Conservation (phyloP, 2,797 vertebrate species). For the Thripadectes ignobilis region DNA sequence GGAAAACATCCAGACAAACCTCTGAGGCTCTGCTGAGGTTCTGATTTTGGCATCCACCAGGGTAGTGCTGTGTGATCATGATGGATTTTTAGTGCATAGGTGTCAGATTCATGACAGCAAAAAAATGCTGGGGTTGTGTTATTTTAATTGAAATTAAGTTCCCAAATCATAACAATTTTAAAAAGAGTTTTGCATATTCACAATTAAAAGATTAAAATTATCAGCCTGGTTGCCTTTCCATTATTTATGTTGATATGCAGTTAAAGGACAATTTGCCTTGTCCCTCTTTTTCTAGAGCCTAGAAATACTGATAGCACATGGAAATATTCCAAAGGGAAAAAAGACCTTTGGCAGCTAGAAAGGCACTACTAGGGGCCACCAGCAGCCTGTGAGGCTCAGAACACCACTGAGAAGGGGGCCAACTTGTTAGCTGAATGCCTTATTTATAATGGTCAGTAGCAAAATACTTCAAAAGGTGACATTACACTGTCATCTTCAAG, state of each 20-base stretch:
- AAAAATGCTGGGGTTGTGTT: not conserved
- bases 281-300: not conserved
- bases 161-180: not conserved
- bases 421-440: not conserved
- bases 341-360: not conserved
- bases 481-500: not conserved
- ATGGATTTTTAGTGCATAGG: not conserved
- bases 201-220: not conserved
- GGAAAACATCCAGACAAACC: slow-evolving; percentile 30
- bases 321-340: not conserved
- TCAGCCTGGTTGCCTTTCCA: not conserved
- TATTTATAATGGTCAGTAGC: not conserved
- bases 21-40: not conserved
- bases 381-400: not conserved
- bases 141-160: not conserved
- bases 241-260: not conserved
- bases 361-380: not conserved
- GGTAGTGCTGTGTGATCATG: not conserved
- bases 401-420: not conserved
- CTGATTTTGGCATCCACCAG: not conserved
- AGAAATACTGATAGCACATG: not conserved
- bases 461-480: not conserved
- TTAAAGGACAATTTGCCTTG: not conserved
- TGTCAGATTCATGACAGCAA: not conserved
- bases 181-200: not conserved